A percentile compares a stretch with the other conserved stretches of the same genome.
These are phyloP conservation scores for Tetragnatha montana DNA, from an alignment of 2,888 invertebrate species.

Conservation along the genomic window DNA sequence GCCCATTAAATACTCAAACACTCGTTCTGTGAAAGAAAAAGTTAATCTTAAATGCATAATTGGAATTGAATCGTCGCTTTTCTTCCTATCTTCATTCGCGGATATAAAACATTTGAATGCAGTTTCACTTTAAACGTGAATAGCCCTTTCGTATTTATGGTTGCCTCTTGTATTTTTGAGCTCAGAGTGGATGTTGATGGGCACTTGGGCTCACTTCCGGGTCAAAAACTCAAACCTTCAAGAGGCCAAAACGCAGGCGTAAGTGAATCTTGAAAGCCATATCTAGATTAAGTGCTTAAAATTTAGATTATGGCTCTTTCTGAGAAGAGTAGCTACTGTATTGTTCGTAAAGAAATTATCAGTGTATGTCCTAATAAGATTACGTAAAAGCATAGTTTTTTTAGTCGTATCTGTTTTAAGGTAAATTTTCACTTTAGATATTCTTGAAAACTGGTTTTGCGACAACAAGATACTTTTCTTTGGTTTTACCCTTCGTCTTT, in stretches of 20 bases:
- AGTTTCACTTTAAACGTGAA: not conserved
- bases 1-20: not conserved
- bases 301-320: too few species aligned
- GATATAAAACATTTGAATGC: not conserved
- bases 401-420: too few species aligned
- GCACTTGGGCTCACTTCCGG: conserved; percentile 36
- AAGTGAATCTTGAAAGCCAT: not conserved
- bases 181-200: conserved; percentile 34
- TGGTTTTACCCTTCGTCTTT: too few species aligned
- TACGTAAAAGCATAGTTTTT: too few species aligned
- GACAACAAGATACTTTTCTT: too few species aligned
- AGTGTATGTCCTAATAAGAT: too few species aligned
- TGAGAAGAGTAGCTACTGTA: too few species aligned
- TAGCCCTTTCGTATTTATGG: conserved; percentile 23
- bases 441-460: too few species aligned
- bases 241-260: not conserved
- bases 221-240: not conserved
- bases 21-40: not conserved
- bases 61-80: not conserved
- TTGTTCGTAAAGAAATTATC: too few species aligned
- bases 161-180: conserved; percentile 9
- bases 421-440: too few species aligned
- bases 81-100: not conserved
- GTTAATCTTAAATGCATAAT: not conserved
- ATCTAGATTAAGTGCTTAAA: not conserved